Evolutionary conservation across 2,888 invertebrate genomes (phyloP).

Genomic region (Liodrosophila aerea): DNA sequence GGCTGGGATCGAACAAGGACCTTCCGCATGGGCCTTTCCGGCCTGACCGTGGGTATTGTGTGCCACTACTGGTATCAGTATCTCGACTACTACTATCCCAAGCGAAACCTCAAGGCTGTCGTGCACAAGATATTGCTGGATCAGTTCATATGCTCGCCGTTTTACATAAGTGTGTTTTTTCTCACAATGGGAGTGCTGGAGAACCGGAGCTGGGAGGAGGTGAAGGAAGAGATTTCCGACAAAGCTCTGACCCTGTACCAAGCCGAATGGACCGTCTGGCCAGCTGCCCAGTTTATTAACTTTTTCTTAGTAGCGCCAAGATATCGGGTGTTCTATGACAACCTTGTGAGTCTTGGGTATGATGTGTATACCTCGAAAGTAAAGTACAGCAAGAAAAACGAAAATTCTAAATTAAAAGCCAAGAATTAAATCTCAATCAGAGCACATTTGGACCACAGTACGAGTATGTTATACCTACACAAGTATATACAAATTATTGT

Average conservation of each 20-base stretch:
- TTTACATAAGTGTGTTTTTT: conserved; percentile 90
- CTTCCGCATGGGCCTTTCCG: conserved; percentile 89
- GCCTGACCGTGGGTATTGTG: conserved; percentile 89
- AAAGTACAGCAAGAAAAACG: conserved; percentile 83
- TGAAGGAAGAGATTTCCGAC: conserved; percentile 86
- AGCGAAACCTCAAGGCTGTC: conserved; percentile 85
- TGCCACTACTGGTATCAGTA: conserved; percentile 93
- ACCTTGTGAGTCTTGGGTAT: conserved; percentile 90
- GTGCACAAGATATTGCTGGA: conserved; percentile 90
- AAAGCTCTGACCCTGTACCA: conserved; percentile 90
- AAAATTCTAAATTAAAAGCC: not conserved
- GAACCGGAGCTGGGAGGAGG: conserved; percentile 84
- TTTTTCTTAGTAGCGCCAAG: conserved; percentile 91
- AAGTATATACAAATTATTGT: too few relatives aligned
- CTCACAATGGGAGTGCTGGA: conserved; percentile 88
- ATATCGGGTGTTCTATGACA: conserved; percentile 93
- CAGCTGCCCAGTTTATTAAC: conserved; percentile 93
- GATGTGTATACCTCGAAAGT: conserved; percentile 92
- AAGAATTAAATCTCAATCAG: not conserved
- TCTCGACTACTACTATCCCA: conserved; percentile 88
- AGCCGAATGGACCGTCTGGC: conserved; percentile 96
- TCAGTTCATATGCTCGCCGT: conserved; percentile 91
- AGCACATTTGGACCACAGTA: too few relatives aligned
- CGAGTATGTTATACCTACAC: too few relatives aligned
- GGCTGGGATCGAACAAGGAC: conserved; percentile 86